These are phyloP conservation scores for Alloplasta piceator DNA, from an alignment of 2,888 invertebrate species.

Conservation along the genomic window DNA sequence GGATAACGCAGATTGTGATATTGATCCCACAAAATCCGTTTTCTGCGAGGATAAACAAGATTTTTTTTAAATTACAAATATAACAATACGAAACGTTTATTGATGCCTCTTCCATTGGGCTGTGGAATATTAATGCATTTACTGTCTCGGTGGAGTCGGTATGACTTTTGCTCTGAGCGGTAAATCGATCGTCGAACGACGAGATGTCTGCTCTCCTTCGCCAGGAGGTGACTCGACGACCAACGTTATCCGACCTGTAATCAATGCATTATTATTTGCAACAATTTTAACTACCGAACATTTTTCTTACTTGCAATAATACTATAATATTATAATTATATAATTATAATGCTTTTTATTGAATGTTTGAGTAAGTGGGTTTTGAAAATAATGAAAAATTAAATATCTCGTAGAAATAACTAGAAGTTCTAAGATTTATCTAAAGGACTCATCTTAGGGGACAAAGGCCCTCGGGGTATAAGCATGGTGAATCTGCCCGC, in stretches of 20 bases:
- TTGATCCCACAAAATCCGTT: conserved; percentile 98
- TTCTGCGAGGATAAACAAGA: conserved; percentile 81
- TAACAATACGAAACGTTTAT: conserved; percentile 3
- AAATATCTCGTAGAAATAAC: no score
- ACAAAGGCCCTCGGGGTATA: no score
- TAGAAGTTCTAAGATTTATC: no score
- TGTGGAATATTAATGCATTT: conserved; percentile 68
- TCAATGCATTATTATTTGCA: conserved; percentile 1
- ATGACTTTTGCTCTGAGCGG: conserved; percentile 92
- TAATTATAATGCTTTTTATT: no score
- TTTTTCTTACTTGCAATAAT: no score
- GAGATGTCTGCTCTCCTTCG: conserved; percentile 86
- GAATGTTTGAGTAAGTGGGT: no score
- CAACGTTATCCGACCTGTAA: conserved; percentile 89
- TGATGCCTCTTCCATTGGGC: neutral
- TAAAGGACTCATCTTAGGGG: no score
- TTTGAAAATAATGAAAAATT: no score
- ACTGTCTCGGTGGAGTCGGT: conserved; percentile 94
- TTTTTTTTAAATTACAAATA: neutral
- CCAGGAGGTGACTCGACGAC: conserved; percentile 92
- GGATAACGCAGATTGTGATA: conserved; percentile 98
- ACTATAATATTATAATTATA: no score
- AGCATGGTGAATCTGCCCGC: no score
- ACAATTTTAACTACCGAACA: neutral
- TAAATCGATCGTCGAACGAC: conserved; percentile 86